Evolutionary conservation across 2,888 invertebrate genomes (phyloP), one percentile per base, ranked within the genome.

Genomic region (Dione juno): DNA sequence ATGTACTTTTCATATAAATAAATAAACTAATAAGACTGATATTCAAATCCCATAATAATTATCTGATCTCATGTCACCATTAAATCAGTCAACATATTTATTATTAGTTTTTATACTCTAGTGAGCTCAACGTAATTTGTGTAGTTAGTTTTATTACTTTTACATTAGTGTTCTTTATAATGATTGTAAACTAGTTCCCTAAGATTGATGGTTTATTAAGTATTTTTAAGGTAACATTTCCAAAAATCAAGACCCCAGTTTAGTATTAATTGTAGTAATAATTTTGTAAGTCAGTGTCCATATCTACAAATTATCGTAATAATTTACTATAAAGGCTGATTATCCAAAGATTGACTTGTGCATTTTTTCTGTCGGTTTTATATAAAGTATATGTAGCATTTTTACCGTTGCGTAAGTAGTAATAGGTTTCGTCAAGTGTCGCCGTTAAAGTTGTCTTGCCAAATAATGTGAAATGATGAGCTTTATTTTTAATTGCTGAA

Each of bases 251-350:
- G 66, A 52, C 74, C 67, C 69, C 70, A 65, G 28, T 64, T 58
- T 66, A 69, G 70, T 69, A 19, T 40, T 72, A 72, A 57, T 58
- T 63, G n/a, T 68, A 67, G 70, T 28, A 61, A 11, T 65, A 72
- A 74, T 57, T 48, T 69, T 73, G 61, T 77, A 70, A 72, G 72
- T 73, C 63, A 61, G 64, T 77, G 76, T 76, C 76, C 77, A 77
- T 79, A 77, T 79, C 73, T 78, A 73, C 75, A 78, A 77, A 67
- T 72, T 70, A 67, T 74, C 37, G 19, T 75, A 79, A 80, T 82
- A 78, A 81, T 86, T 84, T 82, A 78, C 73, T 79, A 78, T 77
- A 70, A 86, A 88, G 89, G 88, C 89, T 89, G 89, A 88, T 75
- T 79, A 79, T 82, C 84, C 84, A 83, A 84, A 84, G 83, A 84